phyloP scores from a whole-genome alignment of 2,113 vertebrate genomes.

The Mustelus asterias region DNA sequence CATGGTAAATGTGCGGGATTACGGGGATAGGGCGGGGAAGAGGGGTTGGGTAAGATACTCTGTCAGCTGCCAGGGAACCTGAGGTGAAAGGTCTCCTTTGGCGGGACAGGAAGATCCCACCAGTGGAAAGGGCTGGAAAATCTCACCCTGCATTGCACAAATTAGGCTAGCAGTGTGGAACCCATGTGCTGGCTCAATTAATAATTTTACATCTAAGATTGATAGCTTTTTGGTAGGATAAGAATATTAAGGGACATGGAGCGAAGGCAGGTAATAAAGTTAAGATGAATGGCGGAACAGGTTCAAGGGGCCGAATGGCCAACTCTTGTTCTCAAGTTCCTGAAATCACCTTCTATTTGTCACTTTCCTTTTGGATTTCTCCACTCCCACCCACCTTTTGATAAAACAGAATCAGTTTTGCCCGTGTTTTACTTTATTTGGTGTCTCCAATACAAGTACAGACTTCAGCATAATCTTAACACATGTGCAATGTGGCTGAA shows the following conservation, averaged over 20 bases:
- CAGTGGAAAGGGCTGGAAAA: too few species aligned
- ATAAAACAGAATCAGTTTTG: neutral
- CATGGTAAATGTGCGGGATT: too few species aligned
- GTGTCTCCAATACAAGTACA: neutral
- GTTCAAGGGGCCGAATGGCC: neutral
- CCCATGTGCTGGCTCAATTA: neutral
- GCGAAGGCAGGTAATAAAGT: neutral
- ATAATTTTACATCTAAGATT: neutral
- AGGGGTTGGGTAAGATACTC: too few species aligned
- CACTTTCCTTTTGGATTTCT: neutral
- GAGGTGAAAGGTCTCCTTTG: too few species aligned
- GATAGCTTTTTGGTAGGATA: neutral
- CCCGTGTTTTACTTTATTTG: neutral
- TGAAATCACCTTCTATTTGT: neutral
- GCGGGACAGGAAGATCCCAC: too few species aligned
- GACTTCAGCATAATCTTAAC: neutral
- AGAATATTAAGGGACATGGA: neutral
- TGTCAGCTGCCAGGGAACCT: too few species aligned
- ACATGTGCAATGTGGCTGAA: constrained; percentile 2
- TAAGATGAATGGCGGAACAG: neutral
- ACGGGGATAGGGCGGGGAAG: too few species aligned
- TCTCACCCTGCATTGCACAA: neutral
- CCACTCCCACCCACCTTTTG: neutral
- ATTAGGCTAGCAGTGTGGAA: neutral
- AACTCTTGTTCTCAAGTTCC: neutral